Percentiles rank a stretch among this genome's conserved stretches.
Conservation (phyloP, 2,113 vertebrate species). For the Condylura cristata region DNA sequence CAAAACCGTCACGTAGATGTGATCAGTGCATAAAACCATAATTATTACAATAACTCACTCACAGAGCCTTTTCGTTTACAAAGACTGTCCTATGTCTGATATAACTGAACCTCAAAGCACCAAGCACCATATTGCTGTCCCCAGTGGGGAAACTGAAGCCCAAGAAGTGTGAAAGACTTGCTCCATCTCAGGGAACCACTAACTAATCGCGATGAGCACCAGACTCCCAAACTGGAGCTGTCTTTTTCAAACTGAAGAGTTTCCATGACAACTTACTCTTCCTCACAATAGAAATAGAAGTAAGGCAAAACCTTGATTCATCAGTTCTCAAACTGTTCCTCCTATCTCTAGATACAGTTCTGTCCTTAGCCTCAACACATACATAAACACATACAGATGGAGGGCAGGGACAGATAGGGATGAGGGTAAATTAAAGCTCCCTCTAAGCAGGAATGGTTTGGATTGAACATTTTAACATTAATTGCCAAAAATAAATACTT, state of each 20-base stretch:
- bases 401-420: too few relatives aligned
- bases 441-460: neutral
- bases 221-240: neutral
- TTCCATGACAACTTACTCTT: neutral
- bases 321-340: neutral
- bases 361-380: neutral
- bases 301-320: neutral
- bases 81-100: neutral
- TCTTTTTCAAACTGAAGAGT: neutral
- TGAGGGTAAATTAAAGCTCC: neutral
- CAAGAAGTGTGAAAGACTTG: neutral
- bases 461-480: slow-evolving; percentile 3
- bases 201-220: neutral
- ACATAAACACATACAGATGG: too few relatives aligned
- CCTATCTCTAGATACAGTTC: neutral
- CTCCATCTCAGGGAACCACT: neutral
- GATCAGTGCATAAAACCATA: neutral
- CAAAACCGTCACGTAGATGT: neutral
- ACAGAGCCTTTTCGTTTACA: neutral
- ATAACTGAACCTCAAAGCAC: neutral
- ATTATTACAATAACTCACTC: neutral
- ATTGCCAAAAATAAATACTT: slow-evolving; percentile 28
- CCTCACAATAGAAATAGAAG: slow-evolving; percentile 10
- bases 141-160: neutral
- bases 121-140: neutral